Conservation (phyloP, 2,797 vertebrate genomes). For the Ctenopoma kingsleyae region DNA sequence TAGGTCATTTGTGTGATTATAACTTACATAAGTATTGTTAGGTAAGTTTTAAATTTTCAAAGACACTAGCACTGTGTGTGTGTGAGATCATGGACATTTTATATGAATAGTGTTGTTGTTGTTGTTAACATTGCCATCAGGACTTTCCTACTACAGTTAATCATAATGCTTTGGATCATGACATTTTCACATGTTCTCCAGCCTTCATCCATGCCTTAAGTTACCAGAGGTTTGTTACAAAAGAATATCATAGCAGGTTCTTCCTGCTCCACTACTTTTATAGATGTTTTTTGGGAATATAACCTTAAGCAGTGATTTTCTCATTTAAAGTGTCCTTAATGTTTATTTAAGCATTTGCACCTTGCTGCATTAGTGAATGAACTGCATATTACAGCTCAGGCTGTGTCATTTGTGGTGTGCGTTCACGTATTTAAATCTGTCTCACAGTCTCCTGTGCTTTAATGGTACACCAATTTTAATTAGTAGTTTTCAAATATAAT, state of each 20-base stretch:
- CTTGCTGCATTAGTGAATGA: conserved; percentile 29
- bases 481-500: conserved; percentile 1
- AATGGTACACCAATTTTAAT: conserved; percentile 17
- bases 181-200: conserved; percentile 28
- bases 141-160: conserved; percentile 7
- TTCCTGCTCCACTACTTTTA: neutral
- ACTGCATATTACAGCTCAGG: conserved; percentile 40
- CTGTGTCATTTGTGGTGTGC: conserved; percentile 23
- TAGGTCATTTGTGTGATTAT: conserved; percentile 22
- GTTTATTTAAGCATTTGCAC: neutral
- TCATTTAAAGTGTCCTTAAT: neutral
- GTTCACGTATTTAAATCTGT: conserved; percentile 32
- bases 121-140: neutral
- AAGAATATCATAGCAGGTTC: neutral
- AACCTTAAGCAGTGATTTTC: neutral
- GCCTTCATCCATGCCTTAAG: neutral
- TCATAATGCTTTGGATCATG: neutral
- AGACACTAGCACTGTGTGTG: neutral
- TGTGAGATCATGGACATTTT: neutral
- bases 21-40: conserved; percentile 43
- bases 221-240: neutral
- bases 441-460: conserved; percentile 3
- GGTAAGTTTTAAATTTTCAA: conserved; percentile 23
- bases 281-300: neutral
- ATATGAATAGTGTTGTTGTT: conserved; percentile 18